Base-by-base conservation (phyloP, 2,797 vertebrate species). In the Channa striata region DNA sequence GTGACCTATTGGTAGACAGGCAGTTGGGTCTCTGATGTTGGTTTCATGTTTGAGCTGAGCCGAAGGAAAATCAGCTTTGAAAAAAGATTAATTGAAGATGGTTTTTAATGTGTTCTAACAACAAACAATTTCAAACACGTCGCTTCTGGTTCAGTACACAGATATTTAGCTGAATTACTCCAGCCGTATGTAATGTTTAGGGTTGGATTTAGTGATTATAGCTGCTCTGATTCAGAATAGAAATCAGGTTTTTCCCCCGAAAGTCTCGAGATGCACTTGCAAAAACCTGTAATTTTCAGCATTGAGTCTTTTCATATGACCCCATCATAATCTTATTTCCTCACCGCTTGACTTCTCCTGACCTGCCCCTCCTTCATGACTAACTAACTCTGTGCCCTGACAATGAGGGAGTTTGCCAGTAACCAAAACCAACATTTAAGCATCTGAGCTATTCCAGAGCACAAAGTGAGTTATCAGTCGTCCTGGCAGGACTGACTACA, bases 361-460 rank as follows among this genome's bases (percentile, higher is more conserved):
- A 11, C 59, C 47, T 34, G 23, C 12, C 23, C 54, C 17, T 50
- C 14, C 39, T 33, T 30, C 57, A 1, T 20, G 20, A 64, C 44
- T 19, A 7, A 33, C 68, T 34, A 46, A 57, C 51, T 66, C 25
- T 5, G 20, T 53, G 51, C 47, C 66, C 60, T 21, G 49, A 77
- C 72, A 59, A 50, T 17, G 46, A 68, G 39, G 48, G 81, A 77
- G 73, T 78, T 67, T 42, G 25, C 52, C 20, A 36, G 49, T 44
- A 68, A 54, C 66, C 61, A 64, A 14, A 25, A 69, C 42, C 54
- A 53, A 46, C 5, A 16, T 52, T 33, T 54, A 74, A 49, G 72
- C 77, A 71, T 58, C 65, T 80, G 57, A 81, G 74, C 51, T 75
- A n/a, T 73, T 63, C 25, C 19, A 25, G 49, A 68, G 47, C 47